Conservation (phyloP, 2,797 vertebrate genomes). For the Garrulus glandarius region DNA sequence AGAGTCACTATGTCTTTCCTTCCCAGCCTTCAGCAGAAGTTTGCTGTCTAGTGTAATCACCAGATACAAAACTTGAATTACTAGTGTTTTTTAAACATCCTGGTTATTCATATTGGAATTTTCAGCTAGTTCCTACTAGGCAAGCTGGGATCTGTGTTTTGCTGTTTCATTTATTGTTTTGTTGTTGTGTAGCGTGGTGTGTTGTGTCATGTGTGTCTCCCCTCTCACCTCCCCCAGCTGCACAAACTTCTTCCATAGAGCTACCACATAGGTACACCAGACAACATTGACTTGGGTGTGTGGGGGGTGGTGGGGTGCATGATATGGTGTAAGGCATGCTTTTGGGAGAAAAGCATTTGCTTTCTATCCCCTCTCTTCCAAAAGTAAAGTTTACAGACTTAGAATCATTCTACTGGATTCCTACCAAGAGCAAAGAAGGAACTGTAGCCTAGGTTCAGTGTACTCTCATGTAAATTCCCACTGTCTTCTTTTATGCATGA, state of each 20-base stretch:
- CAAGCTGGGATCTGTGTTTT: not conserved
- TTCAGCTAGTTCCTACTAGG: not conserved
- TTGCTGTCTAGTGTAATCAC: not conserved
- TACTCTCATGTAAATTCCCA: not conserved
- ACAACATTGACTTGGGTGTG: rapidly evolving
- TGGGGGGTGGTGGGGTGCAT: rapidly evolving
- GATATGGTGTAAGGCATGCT: rapidly evolving
- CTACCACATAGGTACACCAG: not conserved
- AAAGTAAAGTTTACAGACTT: not conserved
- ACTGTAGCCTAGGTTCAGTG: not conserved
- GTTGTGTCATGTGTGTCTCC: not conserved
- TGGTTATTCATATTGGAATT: not conserved
- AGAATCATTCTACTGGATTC: not conserved
- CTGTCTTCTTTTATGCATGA: not conserved
- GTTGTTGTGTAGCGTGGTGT: too few relatives aligned
- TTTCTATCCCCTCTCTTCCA: not conserved
- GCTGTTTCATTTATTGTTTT: not conserved
- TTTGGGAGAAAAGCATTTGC: not conserved
- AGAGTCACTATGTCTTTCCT: not conserved
- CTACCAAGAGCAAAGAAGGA: not conserved
- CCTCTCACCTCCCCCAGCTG: not conserved
- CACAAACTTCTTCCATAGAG: not conserved
- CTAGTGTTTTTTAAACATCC: not conserved
- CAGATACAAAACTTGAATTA: not conserved
- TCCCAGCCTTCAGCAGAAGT: not conserved